A percentile compares a stretch with the other conserved stretches of the same genome.
Evolutionary conservation across 2,113 vertebrate species (phyloP).

Genomic region (Grus americana): DNA sequence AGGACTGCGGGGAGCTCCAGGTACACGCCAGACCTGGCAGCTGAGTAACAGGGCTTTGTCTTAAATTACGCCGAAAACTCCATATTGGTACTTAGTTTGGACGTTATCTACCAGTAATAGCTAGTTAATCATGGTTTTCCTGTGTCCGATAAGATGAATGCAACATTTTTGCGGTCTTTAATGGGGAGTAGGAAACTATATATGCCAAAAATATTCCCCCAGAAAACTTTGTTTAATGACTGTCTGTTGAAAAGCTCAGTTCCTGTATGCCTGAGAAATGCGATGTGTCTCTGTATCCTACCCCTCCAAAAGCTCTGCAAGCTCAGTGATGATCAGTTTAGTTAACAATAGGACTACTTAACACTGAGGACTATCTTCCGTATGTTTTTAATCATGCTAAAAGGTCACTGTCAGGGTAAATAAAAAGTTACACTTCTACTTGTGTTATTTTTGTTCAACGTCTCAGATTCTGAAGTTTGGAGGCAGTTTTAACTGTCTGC

Average conservation of each 20-base stretch:
- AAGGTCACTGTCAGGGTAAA: background rate
- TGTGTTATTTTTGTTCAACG: background rate
- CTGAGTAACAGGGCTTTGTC: constrained; percentile 21
- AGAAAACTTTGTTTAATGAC: background rate
- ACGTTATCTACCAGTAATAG: background rate
- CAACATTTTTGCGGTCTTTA: constrained; percentile 12
- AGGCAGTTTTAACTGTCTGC: background rate
- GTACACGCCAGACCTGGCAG: constrained; percentile 39
- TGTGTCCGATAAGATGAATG: background rate
- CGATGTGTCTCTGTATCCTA: background rate
- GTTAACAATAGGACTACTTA: background rate
- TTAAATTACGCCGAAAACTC: background rate
- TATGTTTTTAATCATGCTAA: background rate
- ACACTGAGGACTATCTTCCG: background rate
- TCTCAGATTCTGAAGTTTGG: background rate
- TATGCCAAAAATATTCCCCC: constrained; percentile 1
- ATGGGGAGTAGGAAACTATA: background rate
- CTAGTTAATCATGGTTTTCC: background rate
- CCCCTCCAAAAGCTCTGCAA: background rate
- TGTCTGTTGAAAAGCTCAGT: background rate
- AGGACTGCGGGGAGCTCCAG: constrained; percentile 38
- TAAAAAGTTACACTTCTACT: background rate
- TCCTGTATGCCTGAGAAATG: background rate
- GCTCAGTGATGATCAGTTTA: background rate
- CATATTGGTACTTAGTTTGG: background rate